Conservation (phyloP, 2,113 vertebrate species). For the Carettochelys insculpta region DNA sequence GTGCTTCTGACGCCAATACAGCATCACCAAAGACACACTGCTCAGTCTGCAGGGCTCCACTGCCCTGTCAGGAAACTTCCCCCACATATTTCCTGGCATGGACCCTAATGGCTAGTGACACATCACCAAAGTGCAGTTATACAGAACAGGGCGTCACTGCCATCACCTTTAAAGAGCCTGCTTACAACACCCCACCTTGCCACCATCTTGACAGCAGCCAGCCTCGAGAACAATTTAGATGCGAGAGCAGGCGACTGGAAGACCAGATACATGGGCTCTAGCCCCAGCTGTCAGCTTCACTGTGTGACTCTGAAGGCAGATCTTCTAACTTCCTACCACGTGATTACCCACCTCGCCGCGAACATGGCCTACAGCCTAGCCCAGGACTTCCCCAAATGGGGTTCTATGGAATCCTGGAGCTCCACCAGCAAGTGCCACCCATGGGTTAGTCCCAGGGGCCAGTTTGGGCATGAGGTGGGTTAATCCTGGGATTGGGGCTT, state of each 20-base stretch:
- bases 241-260: neutral
- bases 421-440: no score
- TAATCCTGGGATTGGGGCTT: no score
- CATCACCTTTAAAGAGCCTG: neutral
- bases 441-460: no score
- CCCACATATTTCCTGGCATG: neutral
- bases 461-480: no score
- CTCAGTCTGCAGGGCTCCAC: neutral
- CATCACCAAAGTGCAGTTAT: neutral
- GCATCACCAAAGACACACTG: neutral
- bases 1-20: rapidly evolving
- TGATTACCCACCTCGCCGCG: rapidly evolving
- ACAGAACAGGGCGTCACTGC: rapidly evolving
- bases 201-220: neutral
- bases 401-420: no score
- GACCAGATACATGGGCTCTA: neutral
- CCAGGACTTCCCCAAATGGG: no score
- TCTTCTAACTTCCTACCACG: neutral
- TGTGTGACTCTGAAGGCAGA: neutral
- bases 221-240: neutral
- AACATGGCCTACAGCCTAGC: rapidly evolving
- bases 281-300: neutral
- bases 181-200: neutral
- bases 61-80: neutral
- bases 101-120: rapidly evolving